Evolutionary conservation across 2,113 vertebrate genomes (phyloP), one percentile per base, ranked within the genome.

Genomic region (Boulengeromyrus knoepffleri): DNA sequence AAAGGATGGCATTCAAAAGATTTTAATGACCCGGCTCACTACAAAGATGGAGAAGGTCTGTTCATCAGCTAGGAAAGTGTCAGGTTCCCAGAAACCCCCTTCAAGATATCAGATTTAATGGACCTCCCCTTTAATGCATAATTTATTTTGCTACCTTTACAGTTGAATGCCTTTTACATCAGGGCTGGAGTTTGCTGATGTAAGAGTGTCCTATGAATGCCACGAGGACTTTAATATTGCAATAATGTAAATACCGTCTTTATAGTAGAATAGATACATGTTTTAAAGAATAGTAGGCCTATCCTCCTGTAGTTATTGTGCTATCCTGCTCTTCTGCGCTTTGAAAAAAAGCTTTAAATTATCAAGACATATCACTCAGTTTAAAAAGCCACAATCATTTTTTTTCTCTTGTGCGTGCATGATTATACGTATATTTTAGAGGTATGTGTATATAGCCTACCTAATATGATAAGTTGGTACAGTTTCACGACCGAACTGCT

Each of bases 41-140:
- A 42, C 74, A 19, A 46, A 85, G 42, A 46, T 47, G 45, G 19
- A 45, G 80, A 47, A 85, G 39, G 83, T 46, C 83, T 47, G 45
- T 47, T 47, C 42, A 85, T 24, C 83, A 42, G 42, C 45, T 24
- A 47, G 45, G 83, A 87, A 53, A 31, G n/a, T 53, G 47, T 87
- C 85, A 53, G 27, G 50, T 53, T 53, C 17, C 50, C 47, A 53
- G 13, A 19, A 19, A 56, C 85, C 85, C 85, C 50, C 85, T 87
- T 87, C 49, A 87, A 87, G 49, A 87, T 53, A 53, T 87, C 85
- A 53, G 49, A 87, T 87, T 87, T 87, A 53, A 87, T 87, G 85
- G 85, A 87, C 49, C 85, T 87, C 85, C 85, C 47, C 85, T 87
- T 87, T 87, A 53, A 87, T 87, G 85, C 85, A 53, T 87, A 53